Evolutionary conservation across 2,797 vertebrate genomes (phyloP).

Genomic region (Synanceia verrucosa): DNA sequence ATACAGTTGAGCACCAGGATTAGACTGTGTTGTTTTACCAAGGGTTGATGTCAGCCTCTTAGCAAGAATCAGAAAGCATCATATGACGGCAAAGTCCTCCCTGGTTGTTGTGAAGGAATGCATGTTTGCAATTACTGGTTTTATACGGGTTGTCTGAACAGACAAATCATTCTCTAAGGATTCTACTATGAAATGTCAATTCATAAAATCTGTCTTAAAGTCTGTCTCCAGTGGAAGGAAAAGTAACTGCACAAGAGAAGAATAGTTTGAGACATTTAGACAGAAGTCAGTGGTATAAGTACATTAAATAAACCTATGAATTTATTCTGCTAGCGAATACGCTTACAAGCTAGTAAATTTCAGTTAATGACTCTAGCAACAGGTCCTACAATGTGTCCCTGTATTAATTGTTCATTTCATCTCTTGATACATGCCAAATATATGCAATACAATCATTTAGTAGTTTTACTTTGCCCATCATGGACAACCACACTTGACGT

Average conservation of each 20-base stretch:
- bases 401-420: no score
- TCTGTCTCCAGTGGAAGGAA: background rate
- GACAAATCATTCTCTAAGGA: slow-evolving; percentile 12
- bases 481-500: background rate
- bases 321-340: background rate
- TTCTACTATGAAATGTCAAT: slow-evolving; percentile 7
- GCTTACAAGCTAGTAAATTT: background rate
- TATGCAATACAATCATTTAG: background rate
- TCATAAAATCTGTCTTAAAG: slow-evolving; percentile 9
- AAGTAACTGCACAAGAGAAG: background rate
- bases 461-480: background rate
- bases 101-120: slow-evolving; percentile 25
- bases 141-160: slow-evolving; percentile 23
- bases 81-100: slow-evolving; percentile 31
- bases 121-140: slow-evolving; percentile 25
- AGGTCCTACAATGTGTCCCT: background rate
- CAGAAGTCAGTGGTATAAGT: background rate
- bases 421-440: background rate
- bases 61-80: slow-evolving; percentile 34
- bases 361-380: background rate
- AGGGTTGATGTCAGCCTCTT: slow-evolving; percentile 31
- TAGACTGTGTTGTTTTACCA: slow-evolving; percentile 60
- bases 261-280: background rate
- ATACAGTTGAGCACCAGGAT: slow-evolving; percentile 62
- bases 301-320: background rate